These are phyloP conservation scores for Etheostoma cragini DNA, from an alignment of 2,113 vertebrate species.

Conservation along the genomic window DNA sequence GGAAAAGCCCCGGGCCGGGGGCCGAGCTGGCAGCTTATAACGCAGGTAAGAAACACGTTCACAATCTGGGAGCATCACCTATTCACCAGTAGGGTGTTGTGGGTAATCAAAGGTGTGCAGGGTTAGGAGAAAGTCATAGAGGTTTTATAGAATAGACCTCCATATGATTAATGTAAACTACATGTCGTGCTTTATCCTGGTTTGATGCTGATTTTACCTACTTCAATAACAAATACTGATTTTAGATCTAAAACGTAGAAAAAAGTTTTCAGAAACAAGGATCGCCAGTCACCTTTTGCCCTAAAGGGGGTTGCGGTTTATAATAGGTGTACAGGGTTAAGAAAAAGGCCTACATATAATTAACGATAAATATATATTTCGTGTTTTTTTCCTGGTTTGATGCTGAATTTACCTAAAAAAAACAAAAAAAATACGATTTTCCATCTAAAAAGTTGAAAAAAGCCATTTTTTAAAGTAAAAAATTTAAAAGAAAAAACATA, in stretches of 20 bases:
- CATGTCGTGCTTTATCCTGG: not conserved
- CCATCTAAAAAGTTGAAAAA: not conserved
- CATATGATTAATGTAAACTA: not conserved
- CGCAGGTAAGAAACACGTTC: conserved; percentile 87
- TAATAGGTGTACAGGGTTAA: not conserved
- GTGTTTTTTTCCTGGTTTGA: not conserved
- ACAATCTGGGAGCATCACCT: not conserved
- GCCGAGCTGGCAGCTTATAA: conserved; percentile 97
- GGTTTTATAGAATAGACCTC: no score
- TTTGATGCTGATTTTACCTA: not conserved
- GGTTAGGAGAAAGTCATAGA: not conserved
- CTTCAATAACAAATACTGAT: not conserved
- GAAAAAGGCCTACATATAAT: not conserved
- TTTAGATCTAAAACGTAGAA: not conserved
- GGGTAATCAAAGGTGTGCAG: not conserved
- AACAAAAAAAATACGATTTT: not conserved
- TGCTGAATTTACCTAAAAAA: not conserved
- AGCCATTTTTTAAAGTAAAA: not conserved
- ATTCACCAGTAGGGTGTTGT: not conserved
- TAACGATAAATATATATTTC: no score
- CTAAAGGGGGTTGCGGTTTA: not conserved
- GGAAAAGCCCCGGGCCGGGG: conserved; percentile 96
- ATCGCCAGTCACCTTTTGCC: not conserved
- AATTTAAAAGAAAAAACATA: no score
- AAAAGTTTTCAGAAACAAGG: no score